These are phyloP conservation scores for Mylabris phalerata DNA, from an alignment of 1,140 invertebrate species.

Conservation along the genomic window DNA sequence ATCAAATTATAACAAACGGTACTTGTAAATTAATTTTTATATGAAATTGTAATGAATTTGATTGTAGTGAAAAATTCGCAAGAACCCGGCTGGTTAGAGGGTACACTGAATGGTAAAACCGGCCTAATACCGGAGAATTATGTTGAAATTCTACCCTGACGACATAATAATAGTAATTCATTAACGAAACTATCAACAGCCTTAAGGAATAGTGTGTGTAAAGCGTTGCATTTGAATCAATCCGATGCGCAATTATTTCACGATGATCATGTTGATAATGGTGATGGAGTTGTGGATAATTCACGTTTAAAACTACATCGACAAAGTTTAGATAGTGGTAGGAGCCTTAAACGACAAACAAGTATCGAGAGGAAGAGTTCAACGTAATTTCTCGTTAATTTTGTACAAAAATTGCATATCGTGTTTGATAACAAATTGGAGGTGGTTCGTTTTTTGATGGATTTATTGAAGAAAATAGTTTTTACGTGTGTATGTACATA, in stretches of 20 bases:
- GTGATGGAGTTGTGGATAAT: neutral
- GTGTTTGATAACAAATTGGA: neutral
- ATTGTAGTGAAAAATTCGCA: slow-evolving; percentile 76
- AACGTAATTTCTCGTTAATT: slow-evolving; percentile 16
- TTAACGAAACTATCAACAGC: slow-evolving; percentile 35
- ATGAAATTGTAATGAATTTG: slow-evolving; percentile 10
- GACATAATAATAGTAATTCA: slow-evolving; percentile 22
- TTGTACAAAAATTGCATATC: neutral
- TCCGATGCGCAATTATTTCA: slow-evolving; percentile 16
- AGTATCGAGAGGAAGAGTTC: slow-evolving; percentile 34
- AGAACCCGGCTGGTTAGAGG: slow-evolving; percentile 96
- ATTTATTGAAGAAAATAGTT: neutral
- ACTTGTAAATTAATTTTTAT: slow-evolving; percentile 38
- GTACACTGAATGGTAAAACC: slow-evolving; percentile 85
- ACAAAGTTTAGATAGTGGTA: slow-evolving; percentile 31
- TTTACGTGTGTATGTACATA: neutral
- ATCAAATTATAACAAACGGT: slow-evolving; percentile 97
- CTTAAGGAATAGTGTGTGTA: slow-evolving; percentile 30
- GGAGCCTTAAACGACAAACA: slow-evolving; percentile 19
- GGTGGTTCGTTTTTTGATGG: neutral
- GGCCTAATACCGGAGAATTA: slow-evolving; percentile 97
- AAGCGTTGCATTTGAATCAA: slow-evolving; percentile 31
- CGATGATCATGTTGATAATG: neutral
- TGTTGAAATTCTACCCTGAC: slow-evolving; percentile 76
- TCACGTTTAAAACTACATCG: slow-evolving; percentile 20